Evolutionary conservation across 2,113 vertebrate genomes (phyloP).

Genomic region (Malurus alboscapulatus): DNA sequence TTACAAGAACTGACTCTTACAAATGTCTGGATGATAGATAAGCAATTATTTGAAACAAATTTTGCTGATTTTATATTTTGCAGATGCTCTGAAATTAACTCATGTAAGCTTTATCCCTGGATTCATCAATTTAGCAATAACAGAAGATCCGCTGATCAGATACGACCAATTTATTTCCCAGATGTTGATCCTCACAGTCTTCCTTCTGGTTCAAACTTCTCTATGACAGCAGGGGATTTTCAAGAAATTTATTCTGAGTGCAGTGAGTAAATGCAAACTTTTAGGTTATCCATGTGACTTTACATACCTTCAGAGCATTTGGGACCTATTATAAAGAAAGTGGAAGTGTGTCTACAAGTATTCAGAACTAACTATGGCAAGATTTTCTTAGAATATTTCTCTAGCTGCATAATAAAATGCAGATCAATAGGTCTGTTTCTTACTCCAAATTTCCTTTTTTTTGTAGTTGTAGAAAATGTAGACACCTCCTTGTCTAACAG

Average conservation of each 20-base stretch:
- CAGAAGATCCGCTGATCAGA: constrained; percentile 91
- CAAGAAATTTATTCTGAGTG: constrained; percentile 92
- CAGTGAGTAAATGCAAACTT: constrained; percentile 76
- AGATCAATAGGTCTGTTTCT: neutral
- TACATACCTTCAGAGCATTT: neutral
- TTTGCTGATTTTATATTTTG: constrained; percentile 69
- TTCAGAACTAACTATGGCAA: neutral
- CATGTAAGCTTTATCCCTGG: constrained; percentile 94
- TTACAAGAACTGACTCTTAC: neutral
- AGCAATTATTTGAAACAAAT: constrained; percentile 36
- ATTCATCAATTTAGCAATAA: constrained; percentile 99
- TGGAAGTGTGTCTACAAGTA: neutral
- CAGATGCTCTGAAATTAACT: constrained; percentile 94
- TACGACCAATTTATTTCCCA: constrained; percentile 89
- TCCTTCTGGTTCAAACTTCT: constrained; percentile 89
- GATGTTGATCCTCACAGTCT: constrained; percentile 94
- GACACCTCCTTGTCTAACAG: neutral
- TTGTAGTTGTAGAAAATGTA: neutral
- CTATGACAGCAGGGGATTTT: constrained; percentile 98
- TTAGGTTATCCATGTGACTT: neutral
- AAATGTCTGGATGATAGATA: neutral
- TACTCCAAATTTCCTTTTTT: neutral
- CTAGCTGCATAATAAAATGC: neutral
- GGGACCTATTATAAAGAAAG: neutral
- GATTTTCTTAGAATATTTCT: neutral